Conservation (phyloP, 2,797 vertebrate genomes). For the Taenioides sp. region DNA sequence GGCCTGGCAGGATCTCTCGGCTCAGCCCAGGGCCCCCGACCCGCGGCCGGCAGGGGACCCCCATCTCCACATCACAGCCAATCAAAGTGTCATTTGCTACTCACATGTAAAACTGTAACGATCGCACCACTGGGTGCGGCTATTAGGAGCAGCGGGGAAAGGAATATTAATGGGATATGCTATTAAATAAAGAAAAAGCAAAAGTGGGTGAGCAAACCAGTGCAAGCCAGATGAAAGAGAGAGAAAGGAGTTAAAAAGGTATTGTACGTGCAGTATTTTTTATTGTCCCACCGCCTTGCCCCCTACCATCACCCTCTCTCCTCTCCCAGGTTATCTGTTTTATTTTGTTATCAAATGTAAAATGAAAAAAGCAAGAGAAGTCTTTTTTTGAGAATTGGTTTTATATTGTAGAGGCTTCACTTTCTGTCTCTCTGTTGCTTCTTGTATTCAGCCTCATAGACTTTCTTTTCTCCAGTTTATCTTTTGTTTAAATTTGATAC, state of each 20-base stretch:
- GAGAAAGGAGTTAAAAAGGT: conserved; percentile 81
- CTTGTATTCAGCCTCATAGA: conserved; percentile 93
- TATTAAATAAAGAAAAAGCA: conserved; percentile 85
- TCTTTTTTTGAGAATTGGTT: conserved; percentile 80
- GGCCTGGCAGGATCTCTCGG: conserved; percentile 92
- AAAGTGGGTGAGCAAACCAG: conserved; percentile 60
- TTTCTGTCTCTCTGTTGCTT: conserved; percentile 88
- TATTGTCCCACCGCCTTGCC: conserved; percentile 82
- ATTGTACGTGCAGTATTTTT: conserved; percentile 99
- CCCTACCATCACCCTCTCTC: conserved; percentile 22
- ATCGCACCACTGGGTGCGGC: conserved; percentile 99
- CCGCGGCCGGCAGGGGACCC: conserved; percentile 94
- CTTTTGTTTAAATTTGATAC: conserved; percentile 72
- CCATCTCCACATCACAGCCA: conserved; percentile 99
- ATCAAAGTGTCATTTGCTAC: conserved; percentile 99
- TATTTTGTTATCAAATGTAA: conserved; percentile 71
- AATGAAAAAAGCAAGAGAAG: conserved; percentile 71
- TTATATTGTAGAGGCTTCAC: conserved; percentile 85
- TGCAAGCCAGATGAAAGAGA: conserved; percentile 64
- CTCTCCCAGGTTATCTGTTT: conserved; percentile 83
- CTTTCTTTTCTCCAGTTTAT: conserved; percentile 67
- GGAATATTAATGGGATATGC: conserved; percentile 99
- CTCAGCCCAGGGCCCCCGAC: conserved; percentile 93
- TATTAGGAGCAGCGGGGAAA: conserved; percentile 99
- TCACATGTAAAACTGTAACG: conserved; percentile 99